Base-by-base conservation (phyloP, 2,797 vertebrate species). In the Hydrocynus forskahlii region DNA sequence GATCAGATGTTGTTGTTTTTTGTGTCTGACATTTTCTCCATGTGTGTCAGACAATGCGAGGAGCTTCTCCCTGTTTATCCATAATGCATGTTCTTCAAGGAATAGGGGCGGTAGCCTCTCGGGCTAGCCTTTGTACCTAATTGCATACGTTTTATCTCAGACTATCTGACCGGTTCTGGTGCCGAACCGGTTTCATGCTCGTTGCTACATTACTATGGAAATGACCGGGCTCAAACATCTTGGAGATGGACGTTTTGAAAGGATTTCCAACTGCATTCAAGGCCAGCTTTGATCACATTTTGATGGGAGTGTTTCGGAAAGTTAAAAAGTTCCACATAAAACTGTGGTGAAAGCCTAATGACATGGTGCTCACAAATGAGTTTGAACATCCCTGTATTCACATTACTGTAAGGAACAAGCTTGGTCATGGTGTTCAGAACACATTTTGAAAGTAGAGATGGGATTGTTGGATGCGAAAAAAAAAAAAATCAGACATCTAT, bases 1-100 rank as follows among this genome's bases (percentile, higher is more conserved):
- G 88, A 92, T 92, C 85, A 85, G 71, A 78, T 78, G 73, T 75
- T 82, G 80, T 83, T 83, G 79, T 83, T 84, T 73, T 85, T 81
- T 75, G 76, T 63, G 81, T 81, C 83, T 83, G 83, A 85, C 80
- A 57, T 85, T 80, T 71, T 81, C 70, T 78, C 64, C 64, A 54
- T 81, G 64, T 75, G 72, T 71, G 83, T 85, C 83, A 87, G 76
- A 73, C 52, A 50, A 66, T 74, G 57, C 62, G 45, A 85, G 76
- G 71, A 63, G 67, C 83, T 79, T 75, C 70, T 76, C 71, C 54
- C 21, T 82, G 81, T 82, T 82, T 78, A 82, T 82, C 43, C 50
- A 52, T 78, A 74, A 78, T 83, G 75, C 66, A 81, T 62, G 50
- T 6, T 68, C 43, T 63, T 83, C 38, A 7, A 35, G 77, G 82